phyloP scores from a whole-genome alignment of 2,797 vertebrate species.

The Denticeps clupeoides region DNA sequence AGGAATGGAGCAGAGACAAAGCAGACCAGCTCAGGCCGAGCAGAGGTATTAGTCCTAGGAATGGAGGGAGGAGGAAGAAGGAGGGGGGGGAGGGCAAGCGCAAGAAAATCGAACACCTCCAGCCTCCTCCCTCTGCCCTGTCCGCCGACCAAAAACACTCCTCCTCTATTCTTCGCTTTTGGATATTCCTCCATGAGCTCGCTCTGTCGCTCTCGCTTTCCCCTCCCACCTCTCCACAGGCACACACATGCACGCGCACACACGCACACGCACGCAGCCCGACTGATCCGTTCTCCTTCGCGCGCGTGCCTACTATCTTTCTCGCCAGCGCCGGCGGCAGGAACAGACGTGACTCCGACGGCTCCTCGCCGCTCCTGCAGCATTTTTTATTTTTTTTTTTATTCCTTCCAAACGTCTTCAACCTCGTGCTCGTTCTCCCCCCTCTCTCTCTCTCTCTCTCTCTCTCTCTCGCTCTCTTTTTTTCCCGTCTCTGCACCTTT shows the following conservation, averaged over 20 bases:
- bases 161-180: conserved; percentile 57
- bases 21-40: conserved; percentile 29
- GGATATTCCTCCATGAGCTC: conserved; percentile 42
- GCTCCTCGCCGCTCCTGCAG: no score
- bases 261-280: conserved; percentile 43
- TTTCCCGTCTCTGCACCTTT: not conserved
- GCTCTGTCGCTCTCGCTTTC: conserved; percentile 41
- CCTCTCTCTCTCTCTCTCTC: not conserved
- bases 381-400: not conserved
- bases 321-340: no score
- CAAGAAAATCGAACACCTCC: conserved; percentile 45
- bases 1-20: conserved; percentile 16
- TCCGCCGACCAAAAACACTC: conserved; percentile 49
- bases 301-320: conserved; percentile 23
- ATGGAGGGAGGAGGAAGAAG: conserved; percentile 12
- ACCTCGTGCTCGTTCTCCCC: no score
- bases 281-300: conserved; percentile 26
- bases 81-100: conserved; percentile 20
- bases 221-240: conserved; percentile 57
- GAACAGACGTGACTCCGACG: no score
- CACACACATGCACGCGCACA: conserved; percentile 35
- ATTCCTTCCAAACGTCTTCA: not conserved
- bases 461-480: not conserved
- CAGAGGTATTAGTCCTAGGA: conserved; percentile 38
- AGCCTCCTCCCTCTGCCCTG: conserved; percentile 47